These are phyloP conservation scores for Spinus olivaceus DNA, from an alignment of 2,797 vertebrate genomes.

Conservation along the genomic window DNA sequence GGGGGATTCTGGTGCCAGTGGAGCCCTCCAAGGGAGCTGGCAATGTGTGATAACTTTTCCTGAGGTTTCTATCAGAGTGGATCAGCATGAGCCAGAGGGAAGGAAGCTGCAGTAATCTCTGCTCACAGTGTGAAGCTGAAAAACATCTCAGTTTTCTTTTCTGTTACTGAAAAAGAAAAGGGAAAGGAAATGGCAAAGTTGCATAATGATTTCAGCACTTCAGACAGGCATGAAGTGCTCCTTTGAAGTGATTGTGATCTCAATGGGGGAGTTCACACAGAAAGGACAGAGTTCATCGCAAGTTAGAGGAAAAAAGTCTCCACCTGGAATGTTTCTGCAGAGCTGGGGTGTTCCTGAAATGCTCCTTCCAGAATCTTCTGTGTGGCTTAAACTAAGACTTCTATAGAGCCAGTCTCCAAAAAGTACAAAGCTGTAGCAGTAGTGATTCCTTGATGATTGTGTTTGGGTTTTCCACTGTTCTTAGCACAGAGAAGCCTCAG, in stretches of 20 bases:
- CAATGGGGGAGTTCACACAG: background rate
- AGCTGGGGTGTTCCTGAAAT: background rate
- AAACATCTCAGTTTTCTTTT: background rate
- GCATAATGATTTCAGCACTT: background rate
- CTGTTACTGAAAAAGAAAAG: background rate
- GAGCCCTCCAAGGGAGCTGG: background rate
- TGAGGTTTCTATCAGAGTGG: background rate
- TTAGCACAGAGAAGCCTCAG: background rate
- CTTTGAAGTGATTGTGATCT: background rate
- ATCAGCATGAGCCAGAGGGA: background rate
- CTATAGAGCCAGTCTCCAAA: background rate
- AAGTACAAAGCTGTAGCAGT: background rate
- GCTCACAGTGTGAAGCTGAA: background rate
- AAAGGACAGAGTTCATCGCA: background rate
- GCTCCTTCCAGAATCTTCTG: background rate
- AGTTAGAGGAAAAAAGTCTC: background rate
- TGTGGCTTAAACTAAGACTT: background rate
- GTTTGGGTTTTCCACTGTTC: background rate
- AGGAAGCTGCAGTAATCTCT: background rate
- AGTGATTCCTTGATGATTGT: background rate
- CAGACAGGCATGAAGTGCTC: background rate
- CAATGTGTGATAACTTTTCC: background rate
- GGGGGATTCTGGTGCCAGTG: background rate
- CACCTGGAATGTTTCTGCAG: background rate
- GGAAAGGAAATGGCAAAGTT: background rate